Evolutionary conservation across 2,797 vertebrate species (phyloP).

Genomic region (Kryptolebias ocellatus): DNA sequence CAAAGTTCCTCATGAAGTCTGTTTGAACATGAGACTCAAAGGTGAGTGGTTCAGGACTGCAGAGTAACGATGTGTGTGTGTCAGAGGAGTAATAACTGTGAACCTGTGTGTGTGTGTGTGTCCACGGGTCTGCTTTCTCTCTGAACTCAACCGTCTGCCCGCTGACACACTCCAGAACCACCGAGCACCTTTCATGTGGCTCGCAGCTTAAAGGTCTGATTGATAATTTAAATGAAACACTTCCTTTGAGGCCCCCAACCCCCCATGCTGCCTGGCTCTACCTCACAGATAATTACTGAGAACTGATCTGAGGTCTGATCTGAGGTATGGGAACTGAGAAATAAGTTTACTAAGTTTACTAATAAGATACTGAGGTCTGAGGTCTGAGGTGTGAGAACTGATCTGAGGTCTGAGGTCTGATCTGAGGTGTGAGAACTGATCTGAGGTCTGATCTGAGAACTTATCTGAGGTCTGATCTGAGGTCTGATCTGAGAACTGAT

Average conservation of each 20-base stretch:
- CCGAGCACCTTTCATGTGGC: slow-evolving; percentile 87
- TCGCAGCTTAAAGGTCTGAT: slow-evolving; percentile 82
- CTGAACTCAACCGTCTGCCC: slow-evolving; percentile 64
- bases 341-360: too few relatives aligned
- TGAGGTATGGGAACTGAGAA: too few relatives aligned
- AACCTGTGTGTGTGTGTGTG: slow-evolving; percentile 68
- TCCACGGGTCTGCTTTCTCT: slow-evolving; percentile 67
- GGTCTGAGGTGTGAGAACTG: too few relatives aligned
- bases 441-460: too few relatives aligned
- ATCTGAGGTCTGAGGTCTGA: too few relatives aligned
- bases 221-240: slow-evolving; percentile 88
- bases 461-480: too few relatives aligned
- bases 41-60: slow-evolving; percentile 26
- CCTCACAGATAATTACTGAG: slow-evolving; percentile 72
- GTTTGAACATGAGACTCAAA: slow-evolving; percentile 54
- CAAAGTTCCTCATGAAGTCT: not conserved
- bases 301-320: slow-evolving; percentile 74
- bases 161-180: slow-evolving; percentile 87
- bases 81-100: too few relatives aligned
- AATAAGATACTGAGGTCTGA: too few relatives aligned
- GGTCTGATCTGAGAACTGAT: too few relatives aligned
- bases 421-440: too few relatives aligned
- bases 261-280: slow-evolving; percentile 50
- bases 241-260: slow-evolving; percentile 64
- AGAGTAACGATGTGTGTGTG: not conserved